phyloP scores from a whole-genome alignment of 2,888 invertebrate species.

The Cheilosia vulpina region DNA sequence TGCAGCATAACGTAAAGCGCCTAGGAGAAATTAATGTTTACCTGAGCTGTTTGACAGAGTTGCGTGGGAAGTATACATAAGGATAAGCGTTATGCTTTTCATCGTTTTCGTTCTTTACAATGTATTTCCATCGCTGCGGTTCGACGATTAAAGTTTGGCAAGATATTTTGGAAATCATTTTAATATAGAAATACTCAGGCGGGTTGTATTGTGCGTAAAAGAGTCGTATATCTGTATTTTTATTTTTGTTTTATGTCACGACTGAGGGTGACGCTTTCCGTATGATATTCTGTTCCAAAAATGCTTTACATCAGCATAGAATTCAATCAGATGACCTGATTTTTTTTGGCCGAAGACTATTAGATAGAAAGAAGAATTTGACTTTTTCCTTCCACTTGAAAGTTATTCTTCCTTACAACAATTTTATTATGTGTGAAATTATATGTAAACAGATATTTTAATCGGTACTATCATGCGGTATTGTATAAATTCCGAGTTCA shows the following conservation, averaged over 20 bases:
- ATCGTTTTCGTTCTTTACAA: slow-evolving; percentile 21
- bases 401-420: too few species aligned
- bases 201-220: slow-evolving; percentile 59
- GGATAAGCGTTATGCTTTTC: slow-evolving; percentile 31
- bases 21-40: slow-evolving; percentile 23
- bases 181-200: slow-evolving; percentile 59
- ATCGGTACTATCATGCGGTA: too few species aligned
- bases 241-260: slow-evolving; percentile 58
- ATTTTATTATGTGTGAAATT: too few species aligned
- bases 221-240: slow-evolving; percentile 49
- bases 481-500: too few species aligned
- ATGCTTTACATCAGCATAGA: slow-evolving; percentile 39
- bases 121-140: slow-evolving; percentile 63
- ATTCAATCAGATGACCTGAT: slow-evolving; percentile 67
- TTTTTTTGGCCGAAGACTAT: slow-evolving; percentile 28
- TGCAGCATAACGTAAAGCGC: slow-evolving; percentile 4
- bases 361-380: slow-evolving; percentile 6
- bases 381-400: slow-evolving; percentile 15
- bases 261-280: slow-evolving; percentile 53
- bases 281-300: slow-evolving; percentile 43
- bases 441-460: too few species aligned
- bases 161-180: slow-evolving; percentile 66
- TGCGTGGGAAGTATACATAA: slow-evolving; percentile 64
- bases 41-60: slow-evolving; percentile 48
- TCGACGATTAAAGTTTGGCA: slow-evolving; percentile 66